Percentiles rank a stretch among this genome's conserved stretches.
Conservation (phyloP, 2,113 vertebrate genomes). For the Arvicanthis niloticus region DNA sequence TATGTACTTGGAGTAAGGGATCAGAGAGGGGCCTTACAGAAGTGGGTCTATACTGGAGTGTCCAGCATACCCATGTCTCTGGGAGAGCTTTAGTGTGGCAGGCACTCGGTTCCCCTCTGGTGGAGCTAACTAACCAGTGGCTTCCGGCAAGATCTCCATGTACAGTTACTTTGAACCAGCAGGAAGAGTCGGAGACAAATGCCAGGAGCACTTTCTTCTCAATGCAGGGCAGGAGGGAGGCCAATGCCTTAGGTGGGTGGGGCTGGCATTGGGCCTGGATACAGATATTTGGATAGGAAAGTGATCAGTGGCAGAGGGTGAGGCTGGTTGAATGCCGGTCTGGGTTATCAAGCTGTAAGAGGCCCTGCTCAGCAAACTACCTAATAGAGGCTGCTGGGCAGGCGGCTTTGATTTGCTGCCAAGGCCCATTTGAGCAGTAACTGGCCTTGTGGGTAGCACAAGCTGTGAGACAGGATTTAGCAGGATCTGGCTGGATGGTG, state of each 20-base stretch:
- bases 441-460: neutral
- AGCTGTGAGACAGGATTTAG: neutral
- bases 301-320: neutral
- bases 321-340: neutral
- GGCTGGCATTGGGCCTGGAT: conserved; percentile 8
- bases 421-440: neutral
- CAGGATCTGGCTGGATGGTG: neutral
- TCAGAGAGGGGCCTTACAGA: neutral
- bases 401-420: conserved; percentile 11
- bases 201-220: neutral
- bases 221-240: neutral
- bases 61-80: neutral
- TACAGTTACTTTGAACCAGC: neutral
- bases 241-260: neutral
- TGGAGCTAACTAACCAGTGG: neutral
- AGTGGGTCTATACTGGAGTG: neutral
- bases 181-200: neutral
- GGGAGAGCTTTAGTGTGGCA: neutral
- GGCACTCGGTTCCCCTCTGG: neutral
- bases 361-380: conserved; percentile 22
- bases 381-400: neutral
- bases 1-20: neutral
- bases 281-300: neutral
- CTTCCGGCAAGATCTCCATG: neutral
- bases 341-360: neutral